Base-by-base conservation (phyloP, 1,140 invertebrate genomes). In the Ptiloglossa arizonensis region DNA sequence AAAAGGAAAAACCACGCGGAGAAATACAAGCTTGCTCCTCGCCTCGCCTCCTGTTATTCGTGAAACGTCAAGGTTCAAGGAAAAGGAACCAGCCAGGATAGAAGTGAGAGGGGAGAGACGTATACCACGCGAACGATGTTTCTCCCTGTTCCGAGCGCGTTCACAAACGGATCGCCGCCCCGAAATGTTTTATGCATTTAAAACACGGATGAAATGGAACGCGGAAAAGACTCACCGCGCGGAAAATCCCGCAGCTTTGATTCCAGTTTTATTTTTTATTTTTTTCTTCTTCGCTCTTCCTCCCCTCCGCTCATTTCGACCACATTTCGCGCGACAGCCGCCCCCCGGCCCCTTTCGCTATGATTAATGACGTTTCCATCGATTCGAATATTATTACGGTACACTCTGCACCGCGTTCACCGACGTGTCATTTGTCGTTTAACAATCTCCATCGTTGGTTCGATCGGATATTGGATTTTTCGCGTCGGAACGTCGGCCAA, bases 101-200 rank as follows among this genome's bases (percentile, higher is more conserved):
- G n/a, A n/a, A n/a, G n/a, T n/a, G n/a, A n/a, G n/a, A n/a, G n/a
- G n/a, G 5, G 22, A 11, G 22, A 5, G 24, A 24, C 50, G n/a
- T 52, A 24, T 24, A 5, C 50, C 50, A 11, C n/a, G 50, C 50
- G 50, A 52, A 52, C 50, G 50, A 52, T 52, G 50, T 60, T 15
- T 41, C 48, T n/a, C n/a, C n/a, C 6, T 56, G 27, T 59, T 41
- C 17, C 29, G 5, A n/a, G 35, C 46, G 17, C 19, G 19, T 50
- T 50, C 48, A n/a, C 32, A 52, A 73, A 73, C 46, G 69, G 56
- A 71, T 71, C 59, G 70, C 22, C 11, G n/a, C 41, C 29, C n/a
- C 57, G 22, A 73, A 64, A 73, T 73, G 70, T 73, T 73, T 73
- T 64, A 73, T 73, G 70, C 70, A 73, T 41, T 73, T 73, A 73